Conservation (phyloP, 2,888 invertebrate species). For the Ectemnius cavifrons region DNA sequence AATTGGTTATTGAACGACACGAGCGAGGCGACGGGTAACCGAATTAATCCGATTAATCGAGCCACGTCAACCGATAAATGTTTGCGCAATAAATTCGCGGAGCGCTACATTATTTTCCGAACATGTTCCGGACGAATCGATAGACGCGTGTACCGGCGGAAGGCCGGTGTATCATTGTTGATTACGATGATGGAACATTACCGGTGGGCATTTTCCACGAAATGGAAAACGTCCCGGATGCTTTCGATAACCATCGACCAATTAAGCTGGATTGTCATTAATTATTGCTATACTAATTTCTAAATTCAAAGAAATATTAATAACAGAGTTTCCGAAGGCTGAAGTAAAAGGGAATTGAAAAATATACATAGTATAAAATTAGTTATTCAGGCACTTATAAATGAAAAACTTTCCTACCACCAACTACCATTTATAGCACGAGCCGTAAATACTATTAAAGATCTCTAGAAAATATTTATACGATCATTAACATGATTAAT, state of each 20-base stretch:
- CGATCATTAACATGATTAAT: no score
- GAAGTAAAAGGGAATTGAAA: no score
- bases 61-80: constrained; percentile 17
- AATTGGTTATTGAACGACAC: constrained; percentile 19
- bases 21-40: constrained; percentile 17
- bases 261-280: neutral
- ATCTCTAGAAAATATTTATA: no score
- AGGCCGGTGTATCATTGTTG: neutral
- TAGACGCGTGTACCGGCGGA: constrained; percentile 20
- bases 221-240: neutral
- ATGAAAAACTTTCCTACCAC: no score
- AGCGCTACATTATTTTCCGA: constrained; percentile 23
- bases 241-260: neutral
- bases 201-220: neutral
- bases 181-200: neutral
- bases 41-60: constrained; percentile 31
- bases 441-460: no score
- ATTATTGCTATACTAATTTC: no score
- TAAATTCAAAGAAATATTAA: no score
- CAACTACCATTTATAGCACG: no score
- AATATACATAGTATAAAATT: no score
- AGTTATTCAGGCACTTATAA: no score
- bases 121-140: neutral
- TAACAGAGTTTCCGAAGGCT: no score
- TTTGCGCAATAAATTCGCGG: constrained; percentile 7